Percentiles rank a stretch among this genome's conserved stretches.
Conservation (phyloP, 2,888 invertebrate genomes). For the Galerucella pusilla region DNA sequence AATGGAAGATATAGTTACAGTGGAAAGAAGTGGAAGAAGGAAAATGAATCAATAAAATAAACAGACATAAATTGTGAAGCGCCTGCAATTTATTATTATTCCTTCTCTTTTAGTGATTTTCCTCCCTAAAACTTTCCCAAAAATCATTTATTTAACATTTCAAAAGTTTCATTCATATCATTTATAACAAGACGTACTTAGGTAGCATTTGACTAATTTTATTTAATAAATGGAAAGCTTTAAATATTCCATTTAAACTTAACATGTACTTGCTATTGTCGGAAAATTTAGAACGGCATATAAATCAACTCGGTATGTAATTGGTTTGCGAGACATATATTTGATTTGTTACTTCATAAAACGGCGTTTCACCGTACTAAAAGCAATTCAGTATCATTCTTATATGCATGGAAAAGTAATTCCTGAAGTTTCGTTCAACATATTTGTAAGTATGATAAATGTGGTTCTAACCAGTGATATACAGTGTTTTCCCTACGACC, state of each 20-base stretch:
- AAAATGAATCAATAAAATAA: too few relatives aligned
- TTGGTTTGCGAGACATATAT: conserved; percentile 24
- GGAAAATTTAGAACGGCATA: conserved; percentile 48
- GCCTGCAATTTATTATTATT: too few relatives aligned
- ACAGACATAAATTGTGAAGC: too few relatives aligned
- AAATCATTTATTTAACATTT: background rate
- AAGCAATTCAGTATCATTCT: conserved; percentile 1
- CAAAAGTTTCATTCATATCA: background rate
- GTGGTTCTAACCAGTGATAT: too few relatives aligned
- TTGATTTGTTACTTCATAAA: conserved; percentile 28
- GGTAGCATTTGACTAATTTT: conserved; percentile 7
- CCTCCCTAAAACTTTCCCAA: too few relatives aligned
- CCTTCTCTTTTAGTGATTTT: too few relatives aligned
- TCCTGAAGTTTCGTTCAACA: too few relatives aligned
- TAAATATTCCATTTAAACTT: conserved; percentile 31
- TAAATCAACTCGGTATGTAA: conserved; percentile 45
- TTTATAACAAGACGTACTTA: background rate
- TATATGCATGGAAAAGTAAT: background rate
- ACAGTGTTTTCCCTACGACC: too few relatives aligned
- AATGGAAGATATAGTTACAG: too few relatives aligned
- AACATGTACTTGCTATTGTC: conserved; percentile 44
- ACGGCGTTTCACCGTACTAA: conserved; percentile 1
- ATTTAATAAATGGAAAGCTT: conserved; percentile 12
- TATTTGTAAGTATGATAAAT: too few relatives aligned
- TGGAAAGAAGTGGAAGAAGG: too few relatives aligned